Base-by-base conservation (phyloP, 1,140 invertebrate species). In the Venustaconcha ellipsiformis region DNA sequence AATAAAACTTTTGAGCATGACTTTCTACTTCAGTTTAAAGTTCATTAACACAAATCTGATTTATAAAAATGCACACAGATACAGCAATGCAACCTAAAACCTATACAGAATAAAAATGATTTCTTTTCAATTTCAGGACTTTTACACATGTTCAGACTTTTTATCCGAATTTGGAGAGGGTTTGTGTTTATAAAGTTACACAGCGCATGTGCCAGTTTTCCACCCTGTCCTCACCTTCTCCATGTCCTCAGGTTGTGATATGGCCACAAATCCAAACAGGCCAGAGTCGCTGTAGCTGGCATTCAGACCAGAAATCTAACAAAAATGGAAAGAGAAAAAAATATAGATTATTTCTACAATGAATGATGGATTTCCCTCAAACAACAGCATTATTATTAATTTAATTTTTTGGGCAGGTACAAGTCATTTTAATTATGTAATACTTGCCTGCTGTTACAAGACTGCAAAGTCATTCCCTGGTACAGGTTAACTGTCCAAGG, bases 261-360 rank as follows among this genome's bases (percentile, higher is more conserved):
- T 92, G 3, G 96, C 89, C 57, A 95, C 89, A 74, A 96, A 93
- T 30, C 96, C 97, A 88, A 97, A 96, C 11, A 98, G 90, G 59
- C 97, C 96, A 82, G 92, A 92, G 89, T 98, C 96, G 0, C 93
- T 92, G 87, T 97, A 97, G 72, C 91, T 93, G 18, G 93, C 92
- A 88, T 94, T 97, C 69, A 98, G 92, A 17, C 94, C 93, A 30
- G 92, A 91, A 0, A 94, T 91, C 83, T 90, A 48, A 48, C 0
- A 48, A 48, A 48, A 48, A 48, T 8, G 6, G 80, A 6, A 80
- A 74, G 65, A 67, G 62, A 62, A 76, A 72, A 72, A 70, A 57
- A 74, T 55, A 62, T 1, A 17, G 20, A 57, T 67, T n/a, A 57
- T 14, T 17, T 14, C 59, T 73, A 73, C 65, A n/a, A 48, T n/a